Evolutionary conservation across 2,888 invertebrate genomes (phyloP), one percentile per base, ranked within the genome.

Genomic region (Lasioglossum pauxillum): DNA sequence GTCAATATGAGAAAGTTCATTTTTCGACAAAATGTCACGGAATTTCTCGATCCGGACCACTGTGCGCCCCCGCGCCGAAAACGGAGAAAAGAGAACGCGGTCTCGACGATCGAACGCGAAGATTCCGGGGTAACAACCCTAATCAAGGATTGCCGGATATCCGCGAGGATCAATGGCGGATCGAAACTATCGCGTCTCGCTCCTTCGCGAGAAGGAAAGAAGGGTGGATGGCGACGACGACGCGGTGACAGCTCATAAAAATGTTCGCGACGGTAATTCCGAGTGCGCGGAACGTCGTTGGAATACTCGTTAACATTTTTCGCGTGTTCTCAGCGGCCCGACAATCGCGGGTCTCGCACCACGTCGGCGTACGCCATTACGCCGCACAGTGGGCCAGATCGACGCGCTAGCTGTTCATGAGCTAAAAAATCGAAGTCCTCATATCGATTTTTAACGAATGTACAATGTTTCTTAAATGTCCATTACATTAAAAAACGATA

Each of bases 251-350:
- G 60, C 53, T 60, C 44, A 31, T 78, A 80, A 76, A 87, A 84
- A 72, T 84, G 60, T 87, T 84, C 73, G 75, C 82, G 72, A 82
- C 84, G 73, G 49, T 46, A 23, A 53, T 69, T n/a, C n/a, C 27
- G 69, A 12, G 31, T 71, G 53, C 19, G 5, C 23, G 41, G 67
- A 53, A 44, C 69, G 35, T 75, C 80, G 19, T 75, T 74, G n/a
- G 38, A 49, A 64, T 38, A n/a, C 64, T 80, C 67, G 74, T 74
- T 74, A 74, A 67, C 49, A 67, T 67, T 67, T 67, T 19, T 67
- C 67, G 35, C 67, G 67, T 35, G 2, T 23, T 10, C 8, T 19
- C 3, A 10, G 10, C 60, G 60, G 27, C 27, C 27, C 60, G 60
- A 27, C 3, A 5, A 27, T 60, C 60, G 60, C 60, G n/a, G 12